Conservation (phyloP, 2,888 invertebrate species). For the Dioctria rufipes region DNA sequence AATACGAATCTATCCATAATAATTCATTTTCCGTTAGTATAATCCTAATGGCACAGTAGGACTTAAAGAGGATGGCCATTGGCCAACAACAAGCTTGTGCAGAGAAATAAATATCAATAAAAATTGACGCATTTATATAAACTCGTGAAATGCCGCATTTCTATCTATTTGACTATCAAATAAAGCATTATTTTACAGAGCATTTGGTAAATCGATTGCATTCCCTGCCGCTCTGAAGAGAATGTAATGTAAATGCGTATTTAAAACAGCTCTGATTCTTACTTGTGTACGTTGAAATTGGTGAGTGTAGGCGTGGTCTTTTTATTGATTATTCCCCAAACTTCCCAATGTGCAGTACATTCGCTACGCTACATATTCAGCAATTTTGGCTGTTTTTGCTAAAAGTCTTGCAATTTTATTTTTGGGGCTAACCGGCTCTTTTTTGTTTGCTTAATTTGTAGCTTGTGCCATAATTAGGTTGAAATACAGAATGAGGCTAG, state of each 20-base stretch:
- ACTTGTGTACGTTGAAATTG: conserved; percentile 52
- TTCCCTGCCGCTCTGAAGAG: not conserved
- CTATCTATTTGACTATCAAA: conserved; percentile 16
- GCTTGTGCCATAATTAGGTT: too few species aligned
- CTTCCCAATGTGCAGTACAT: conserved; percentile 1
- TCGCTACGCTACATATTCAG: not conserved
- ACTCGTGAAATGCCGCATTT: conserved; percentile 2
- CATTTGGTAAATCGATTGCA: conserved; percentile 55
- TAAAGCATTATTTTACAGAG: conserved; percentile 45
- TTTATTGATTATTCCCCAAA: conserved; percentile 57
- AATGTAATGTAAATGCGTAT: conserved; percentile 21
- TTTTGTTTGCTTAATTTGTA: too few species aligned
- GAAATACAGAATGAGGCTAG: too few species aligned
- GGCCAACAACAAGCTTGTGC: not conserved
- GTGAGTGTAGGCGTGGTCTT: conserved; percentile 59
- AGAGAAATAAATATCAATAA: not conserved
- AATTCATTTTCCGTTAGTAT: not conserved
- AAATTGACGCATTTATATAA: conserved; percentile 9
- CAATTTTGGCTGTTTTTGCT: not conserved
- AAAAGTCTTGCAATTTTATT: not conserved
- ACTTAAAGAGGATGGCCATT: not conserved
- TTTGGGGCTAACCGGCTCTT: too few species aligned
- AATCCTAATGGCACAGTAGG: not conserved
- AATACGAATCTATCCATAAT: not conserved
- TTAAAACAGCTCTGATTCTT: conserved; percentile 29